These are phyloP conservation scores for Phaethon lepturus DNA, from an alignment of 2,113 vertebrate genomes.

Conservation along the genomic window DNA sequence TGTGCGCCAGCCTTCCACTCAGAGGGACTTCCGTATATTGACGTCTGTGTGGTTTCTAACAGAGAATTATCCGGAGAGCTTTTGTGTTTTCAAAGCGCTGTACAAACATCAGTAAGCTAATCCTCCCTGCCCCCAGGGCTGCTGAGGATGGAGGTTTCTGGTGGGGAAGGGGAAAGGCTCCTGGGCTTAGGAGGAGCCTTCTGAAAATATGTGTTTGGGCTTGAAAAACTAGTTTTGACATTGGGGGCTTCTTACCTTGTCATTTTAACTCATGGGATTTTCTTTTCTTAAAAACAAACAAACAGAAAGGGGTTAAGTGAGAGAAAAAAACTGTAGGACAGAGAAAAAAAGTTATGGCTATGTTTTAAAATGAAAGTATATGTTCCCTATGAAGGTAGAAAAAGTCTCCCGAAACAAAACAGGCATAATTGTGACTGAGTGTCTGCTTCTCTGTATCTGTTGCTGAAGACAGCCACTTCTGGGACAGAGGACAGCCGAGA, in stretches of 20 bases:
- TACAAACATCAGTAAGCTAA: not conserved
- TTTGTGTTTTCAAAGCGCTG: not conserved
- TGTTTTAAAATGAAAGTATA: not conserved
- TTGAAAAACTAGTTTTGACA: not conserved
- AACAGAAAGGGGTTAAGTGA: not conserved
- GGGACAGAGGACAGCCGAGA: not conserved
- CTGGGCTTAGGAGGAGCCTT: not conserved
- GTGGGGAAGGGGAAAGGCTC: not conserved
- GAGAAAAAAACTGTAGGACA: not conserved
- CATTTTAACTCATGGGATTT: not conserved
- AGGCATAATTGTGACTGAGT: not conserved
- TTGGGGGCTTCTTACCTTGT: not conserved
- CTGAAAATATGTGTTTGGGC: not conserved
- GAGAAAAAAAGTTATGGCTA: not conserved
- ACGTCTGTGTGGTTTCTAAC: not conserved
- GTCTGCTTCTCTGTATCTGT: not conserved
- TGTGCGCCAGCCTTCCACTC: not conserved
- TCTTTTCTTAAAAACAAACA: not conserved
- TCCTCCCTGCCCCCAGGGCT: not conserved
- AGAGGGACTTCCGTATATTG: not conserved
- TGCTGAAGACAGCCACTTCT: not conserved
- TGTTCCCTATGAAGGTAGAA: not conserved
- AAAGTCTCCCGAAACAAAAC: not conserved
- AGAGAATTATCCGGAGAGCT: not conserved
- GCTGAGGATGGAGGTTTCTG: not conserved